Percentiles rank a stretch among this genome's conserved stretches.
phyloP scores from a whole-genome alignment of 2,113 vertebrate species.

The Tympanuchus pallidicinctus region DNA sequence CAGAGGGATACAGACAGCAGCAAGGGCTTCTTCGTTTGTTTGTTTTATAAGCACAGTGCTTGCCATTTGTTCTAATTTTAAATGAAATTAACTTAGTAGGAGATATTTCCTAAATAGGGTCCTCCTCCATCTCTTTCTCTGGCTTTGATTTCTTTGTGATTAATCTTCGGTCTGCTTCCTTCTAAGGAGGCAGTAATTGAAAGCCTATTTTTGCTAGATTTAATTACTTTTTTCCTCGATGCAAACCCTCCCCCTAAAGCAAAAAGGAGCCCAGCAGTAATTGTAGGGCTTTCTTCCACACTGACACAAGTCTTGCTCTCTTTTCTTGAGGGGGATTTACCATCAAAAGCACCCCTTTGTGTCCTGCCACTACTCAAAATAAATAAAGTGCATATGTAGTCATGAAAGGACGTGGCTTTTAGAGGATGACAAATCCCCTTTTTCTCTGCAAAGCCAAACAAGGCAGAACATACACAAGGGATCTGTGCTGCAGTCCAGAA shows the following conservation, averaged over 20 bases:
- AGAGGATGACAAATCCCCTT: background rate
- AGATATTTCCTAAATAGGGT: slow-evolving; percentile 30
- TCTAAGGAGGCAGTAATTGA: slow-evolving; percentile 56
- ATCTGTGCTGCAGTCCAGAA: background rate
- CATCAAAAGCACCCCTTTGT: background rate
- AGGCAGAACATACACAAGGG: background rate
- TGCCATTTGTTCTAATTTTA: slow-evolving; percentile 46
- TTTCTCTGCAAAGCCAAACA: background rate
- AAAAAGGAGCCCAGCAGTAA: background rate
- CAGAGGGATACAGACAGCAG: background rate
- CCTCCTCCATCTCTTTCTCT: background rate
- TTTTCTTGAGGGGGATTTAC: background rate
- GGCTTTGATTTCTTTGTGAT: slow-evolving; percentile 61
- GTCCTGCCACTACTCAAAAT: background rate
- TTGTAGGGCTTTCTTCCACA: background rate
- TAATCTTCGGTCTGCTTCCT: slow-evolving; percentile 59
- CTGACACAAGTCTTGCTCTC: background rate
- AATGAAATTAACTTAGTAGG: slow-evolving; percentile 29
- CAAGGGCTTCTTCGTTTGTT: background rate
- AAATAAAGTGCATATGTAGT: background rate
- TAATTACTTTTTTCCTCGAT: slow-evolving; percentile 44
- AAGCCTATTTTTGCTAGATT: slow-evolving; percentile 43
- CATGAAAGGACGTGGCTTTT: background rate
- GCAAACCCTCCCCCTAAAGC: slow-evolving; percentile 28
- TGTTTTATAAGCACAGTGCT: background rate